Conservation (phyloP, 1,140 invertebrate species). For the Leptopilina clavipes region DNA sequence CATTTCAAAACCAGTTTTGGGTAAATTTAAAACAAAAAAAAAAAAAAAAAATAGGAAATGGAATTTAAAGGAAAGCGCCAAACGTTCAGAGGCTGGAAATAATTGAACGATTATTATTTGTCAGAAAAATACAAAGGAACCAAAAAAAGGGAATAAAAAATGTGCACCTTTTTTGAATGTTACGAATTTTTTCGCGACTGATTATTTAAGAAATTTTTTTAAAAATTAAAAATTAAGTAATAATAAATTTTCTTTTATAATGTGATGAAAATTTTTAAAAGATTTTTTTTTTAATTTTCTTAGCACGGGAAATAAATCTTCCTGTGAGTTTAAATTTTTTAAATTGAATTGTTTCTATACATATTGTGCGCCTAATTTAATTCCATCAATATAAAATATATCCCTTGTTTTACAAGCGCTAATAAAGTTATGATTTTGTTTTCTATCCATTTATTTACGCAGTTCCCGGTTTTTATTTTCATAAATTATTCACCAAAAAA, state of each 20-base stretch:
- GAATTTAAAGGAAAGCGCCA: conserved; percentile 54
- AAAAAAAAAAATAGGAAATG: not conserved
- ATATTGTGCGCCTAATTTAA: not conserved
- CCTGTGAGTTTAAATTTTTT: not conserved
- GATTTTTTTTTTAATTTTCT: no score
- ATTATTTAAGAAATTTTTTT: no score
- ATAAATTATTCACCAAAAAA: no score
- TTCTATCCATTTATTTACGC: not conserved
- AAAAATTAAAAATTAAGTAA: no score
- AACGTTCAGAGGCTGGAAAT: conserved; percentile 68
- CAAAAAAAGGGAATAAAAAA: conserved; percentile 24
- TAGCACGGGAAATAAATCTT: no score
- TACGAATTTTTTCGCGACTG: no score
- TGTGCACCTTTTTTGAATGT: not conserved
- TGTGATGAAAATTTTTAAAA: no score
- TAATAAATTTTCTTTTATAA: no score
- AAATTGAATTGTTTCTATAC: no score
- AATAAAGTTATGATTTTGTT: conserved; percentile 6
- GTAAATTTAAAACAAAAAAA: no score
- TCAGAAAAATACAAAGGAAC: conserved; percentile 44
- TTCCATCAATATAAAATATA: not conserved
- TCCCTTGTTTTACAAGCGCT: not conserved
- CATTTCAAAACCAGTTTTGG: not conserved
- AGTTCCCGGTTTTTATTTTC: not conserved
- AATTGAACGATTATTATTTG: conserved; percentile 68